phyloP scores from a whole-genome alignment of 2,888 invertebrate genomes.

The Synergus itoensis region DNA sequence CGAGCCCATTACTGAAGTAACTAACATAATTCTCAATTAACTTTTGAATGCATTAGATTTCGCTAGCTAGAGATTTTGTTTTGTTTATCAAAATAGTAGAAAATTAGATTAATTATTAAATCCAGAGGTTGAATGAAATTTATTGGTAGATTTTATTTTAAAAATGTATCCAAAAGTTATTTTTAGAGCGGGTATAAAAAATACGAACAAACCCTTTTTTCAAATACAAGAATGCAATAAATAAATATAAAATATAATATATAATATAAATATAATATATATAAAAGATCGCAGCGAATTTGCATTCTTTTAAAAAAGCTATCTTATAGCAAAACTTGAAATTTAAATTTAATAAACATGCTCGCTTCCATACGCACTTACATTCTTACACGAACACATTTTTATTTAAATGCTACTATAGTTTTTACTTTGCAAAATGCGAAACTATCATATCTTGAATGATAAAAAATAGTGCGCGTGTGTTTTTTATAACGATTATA shows the following conservation, averaged over 20 bases:
- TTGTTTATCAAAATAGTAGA: conserved; percentile 10
- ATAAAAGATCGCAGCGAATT: conserved; percentile 48
- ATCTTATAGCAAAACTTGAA: conserved; percentile 58
- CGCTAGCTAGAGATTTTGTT: not conserved
- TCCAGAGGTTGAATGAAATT: not conserved
- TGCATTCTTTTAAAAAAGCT: conserved; percentile 61
- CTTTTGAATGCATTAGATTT: conserved; percentile 16
- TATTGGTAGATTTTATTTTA: not conserved
- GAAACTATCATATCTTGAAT: conserved; percentile 53
- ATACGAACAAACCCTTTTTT: conserved; percentile 47
- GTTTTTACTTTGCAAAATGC: conserved; percentile 48
- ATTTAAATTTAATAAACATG: conserved; percentile 48
- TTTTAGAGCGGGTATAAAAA: conserved; percentile 44
- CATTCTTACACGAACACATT: conserved; percentile 48
- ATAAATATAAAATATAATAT: conserved; percentile 61
- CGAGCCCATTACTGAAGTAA: conserved; percentile 42
- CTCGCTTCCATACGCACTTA: conserved; percentile 44
- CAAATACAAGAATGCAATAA: conserved; percentile 59
- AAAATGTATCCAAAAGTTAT: conserved; percentile 25
- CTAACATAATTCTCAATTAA: not conserved
- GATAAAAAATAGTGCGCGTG: conserved; percentile 34
- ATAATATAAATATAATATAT: conserved; percentile 35
- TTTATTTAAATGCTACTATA: conserved; percentile 48
- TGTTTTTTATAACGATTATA: conserved; percentile 18
- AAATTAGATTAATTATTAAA: not conserved